Percentiles rank a stretch among this genome's conserved stretches.
phyloP scores from a whole-genome alignment of 2,888 invertebrate species.

The Hipparchia sbordonii region DNA sequence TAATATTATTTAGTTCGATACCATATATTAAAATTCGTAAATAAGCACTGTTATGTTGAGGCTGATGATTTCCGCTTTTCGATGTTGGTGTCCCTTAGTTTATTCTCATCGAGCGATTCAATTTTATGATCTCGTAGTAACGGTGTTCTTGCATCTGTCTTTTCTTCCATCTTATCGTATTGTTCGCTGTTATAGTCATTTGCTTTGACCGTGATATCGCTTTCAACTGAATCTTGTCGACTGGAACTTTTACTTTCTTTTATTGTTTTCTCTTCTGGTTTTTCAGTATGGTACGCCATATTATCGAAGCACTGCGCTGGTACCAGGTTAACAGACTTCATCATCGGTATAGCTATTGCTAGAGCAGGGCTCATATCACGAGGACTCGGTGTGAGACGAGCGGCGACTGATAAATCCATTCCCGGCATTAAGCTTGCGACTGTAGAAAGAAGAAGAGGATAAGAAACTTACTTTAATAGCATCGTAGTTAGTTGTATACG shows the following conservation, averaged over 20 bases:
- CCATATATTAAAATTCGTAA: conserved; percentile 17
- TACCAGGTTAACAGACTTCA: conserved; percentile 80
- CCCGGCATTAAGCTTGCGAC: conserved; percentile 80
- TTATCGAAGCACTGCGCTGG: conserved; percentile 79
- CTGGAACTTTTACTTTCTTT: conserved; percentile 60
- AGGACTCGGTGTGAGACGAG: conserved; percentile 86
- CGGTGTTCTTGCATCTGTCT: conserved; percentile 73
- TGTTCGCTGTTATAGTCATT: conserved; percentile 71
- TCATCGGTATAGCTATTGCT: conserved; percentile 84
- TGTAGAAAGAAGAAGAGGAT: conserved; percentile 51
- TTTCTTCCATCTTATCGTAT: conserved; percentile 67
- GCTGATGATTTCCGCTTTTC: conserved; percentile 78
- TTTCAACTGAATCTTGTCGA: conserved; percentile 65
- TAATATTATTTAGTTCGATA: conserved; percentile 35
- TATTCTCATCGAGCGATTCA: conserved; percentile 76
- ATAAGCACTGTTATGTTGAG: conserved; percentile 63
- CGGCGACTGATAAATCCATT: conserved; percentile 85
- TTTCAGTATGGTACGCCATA: conserved; percentile 74
- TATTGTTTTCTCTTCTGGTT: conserved; percentile 53
- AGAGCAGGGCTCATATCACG: conserved; percentile 85
- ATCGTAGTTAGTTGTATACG: background rate
- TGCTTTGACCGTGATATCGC: conserved; percentile 65
- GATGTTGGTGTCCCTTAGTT: conserved; percentile 70
- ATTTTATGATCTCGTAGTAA: conserved; percentile 74
- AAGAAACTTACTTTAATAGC: background rate